phyloP scores from a whole-genome alignment of 2,113 vertebrate species.

The Calonectris borealis region DNA sequence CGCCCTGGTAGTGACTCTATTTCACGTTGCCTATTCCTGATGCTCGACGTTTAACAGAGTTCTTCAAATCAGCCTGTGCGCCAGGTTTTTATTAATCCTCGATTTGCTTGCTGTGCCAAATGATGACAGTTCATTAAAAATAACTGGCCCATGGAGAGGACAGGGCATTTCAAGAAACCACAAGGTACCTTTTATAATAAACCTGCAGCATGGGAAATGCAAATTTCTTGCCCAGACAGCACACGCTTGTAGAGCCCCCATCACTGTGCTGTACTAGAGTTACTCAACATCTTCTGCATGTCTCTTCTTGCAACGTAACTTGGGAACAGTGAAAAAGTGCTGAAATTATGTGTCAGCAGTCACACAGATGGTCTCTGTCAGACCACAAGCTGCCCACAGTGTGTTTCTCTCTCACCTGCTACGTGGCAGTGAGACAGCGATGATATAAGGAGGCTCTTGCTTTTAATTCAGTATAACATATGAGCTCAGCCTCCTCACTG shows the following conservation, averaged over 20 bases:
- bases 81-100: background rate
- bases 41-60: background rate
- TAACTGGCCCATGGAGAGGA: background rate
- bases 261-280: background rate
- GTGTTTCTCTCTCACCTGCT: slow-evolving; percentile 51
- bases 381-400: background rate
- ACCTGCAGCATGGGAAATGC: background rate
- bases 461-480: background rate
- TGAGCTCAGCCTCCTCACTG: slow-evolving; percentile 21
- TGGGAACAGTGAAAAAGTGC: background rate
- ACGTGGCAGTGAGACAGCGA: background rate
- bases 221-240: background rate
- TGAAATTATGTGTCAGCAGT: background rate
- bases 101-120: background rate
- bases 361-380: slow-evolving; percentile 47
- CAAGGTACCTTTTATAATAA: background rate
- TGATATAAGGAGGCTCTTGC: background rate
- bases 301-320: background rate
- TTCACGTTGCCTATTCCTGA: background rate
- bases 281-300: background rate
- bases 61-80: background rate
- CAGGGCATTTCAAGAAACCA: background rate
- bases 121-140: background rate
- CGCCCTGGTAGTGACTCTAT: background rate
- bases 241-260: background rate